These are phyloP conservation scores for Coryphaenoides rupestris DNA, from an alignment of 2,113 vertebrate genomes.

Conservation along the genomic window DNA sequence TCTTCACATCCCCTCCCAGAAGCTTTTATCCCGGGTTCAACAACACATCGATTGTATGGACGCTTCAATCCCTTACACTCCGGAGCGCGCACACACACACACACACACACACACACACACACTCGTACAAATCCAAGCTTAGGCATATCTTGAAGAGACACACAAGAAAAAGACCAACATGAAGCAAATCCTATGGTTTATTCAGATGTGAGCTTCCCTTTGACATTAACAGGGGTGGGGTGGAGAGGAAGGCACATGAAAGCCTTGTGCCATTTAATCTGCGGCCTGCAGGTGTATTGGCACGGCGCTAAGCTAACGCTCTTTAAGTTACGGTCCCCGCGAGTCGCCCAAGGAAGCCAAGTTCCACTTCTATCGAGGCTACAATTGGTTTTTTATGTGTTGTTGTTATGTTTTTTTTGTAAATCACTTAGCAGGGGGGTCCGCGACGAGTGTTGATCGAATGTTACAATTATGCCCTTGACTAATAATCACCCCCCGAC, in stretches of 20 bases:
- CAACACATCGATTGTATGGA: no score
- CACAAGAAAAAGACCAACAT: neutral
- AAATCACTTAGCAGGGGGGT: conserved; percentile 64
- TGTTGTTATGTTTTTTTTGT: conserved; percentile 16
- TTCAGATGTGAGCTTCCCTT: conserved; percentile 35
- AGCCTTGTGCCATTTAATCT: conserved; percentile 37
- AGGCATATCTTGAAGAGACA: conserved; percentile 8
- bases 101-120: conserved; percentile 4
- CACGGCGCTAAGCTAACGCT: neutral
- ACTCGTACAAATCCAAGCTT: neutral
- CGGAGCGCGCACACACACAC: neutral
- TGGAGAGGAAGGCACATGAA: conserved; percentile 16
- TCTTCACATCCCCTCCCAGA: no score
- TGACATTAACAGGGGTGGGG: conserved; percentile 24
- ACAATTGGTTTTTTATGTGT: no score
- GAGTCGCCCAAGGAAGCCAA: conserved; percentile 44
- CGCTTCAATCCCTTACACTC: neutral
- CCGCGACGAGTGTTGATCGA: conserved; percentile 58
- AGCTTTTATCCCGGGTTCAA: no score
- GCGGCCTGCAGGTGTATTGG: conserved; percentile 26
- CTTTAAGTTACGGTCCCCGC: conserved; percentile 35
- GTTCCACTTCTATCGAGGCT: conserved; percentile 44
- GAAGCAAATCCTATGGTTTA: conserved; percentile 15
- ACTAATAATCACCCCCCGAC: conserved; percentile 39
- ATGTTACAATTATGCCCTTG: conserved; percentile 52